Evolutionary conservation across 2,113 vertebrate species (phyloP).

Genomic region (Sitta europaea): DNA sequence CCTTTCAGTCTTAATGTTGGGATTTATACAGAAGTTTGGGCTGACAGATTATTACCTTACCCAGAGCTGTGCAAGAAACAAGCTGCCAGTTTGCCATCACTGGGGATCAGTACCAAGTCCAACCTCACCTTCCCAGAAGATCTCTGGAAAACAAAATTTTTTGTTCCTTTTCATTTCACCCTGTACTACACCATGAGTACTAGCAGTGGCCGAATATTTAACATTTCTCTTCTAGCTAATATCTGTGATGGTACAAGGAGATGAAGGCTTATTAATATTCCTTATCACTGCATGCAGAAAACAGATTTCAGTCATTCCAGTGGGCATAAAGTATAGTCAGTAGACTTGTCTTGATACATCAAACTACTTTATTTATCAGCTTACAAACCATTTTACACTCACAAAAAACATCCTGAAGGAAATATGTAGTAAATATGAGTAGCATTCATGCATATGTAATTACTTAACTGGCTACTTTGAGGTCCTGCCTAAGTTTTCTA

Average conservation of each 20-base stretch:
- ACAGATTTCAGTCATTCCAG: background rate
- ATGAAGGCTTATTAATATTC: constrained; percentile 41
- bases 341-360: constrained; percentile 19
- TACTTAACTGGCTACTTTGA: constrained; percentile 11
- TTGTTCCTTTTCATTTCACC: constrained; percentile 65
- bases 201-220: constrained; percentile 56
- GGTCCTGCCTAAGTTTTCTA: background rate
- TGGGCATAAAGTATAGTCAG: background rate
- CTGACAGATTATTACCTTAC: constrained; percentile 67
- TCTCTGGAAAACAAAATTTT: constrained; percentile 8
- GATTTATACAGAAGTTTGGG: constrained; percentile 60
- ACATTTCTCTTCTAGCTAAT: background rate
- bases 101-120: constrained; percentile 56
- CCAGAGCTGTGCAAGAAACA: constrained; percentile 58
- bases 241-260: constrained; percentile 34
- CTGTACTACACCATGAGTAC: constrained; percentile 19
- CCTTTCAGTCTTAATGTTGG: constrained; percentile 57
- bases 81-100: constrained; percentile 34
- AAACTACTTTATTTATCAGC: constrained; percentile 16
- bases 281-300: constrained; percentile 36
- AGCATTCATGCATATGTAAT: background rate
- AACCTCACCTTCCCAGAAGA: constrained; percentile 41
- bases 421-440: background rate
- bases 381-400: background rate
- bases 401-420: background rate